Evolutionary conservation across 2,113 vertebrate species (phyloP).

Genomic region (Struthidea cinerea): DNA sequence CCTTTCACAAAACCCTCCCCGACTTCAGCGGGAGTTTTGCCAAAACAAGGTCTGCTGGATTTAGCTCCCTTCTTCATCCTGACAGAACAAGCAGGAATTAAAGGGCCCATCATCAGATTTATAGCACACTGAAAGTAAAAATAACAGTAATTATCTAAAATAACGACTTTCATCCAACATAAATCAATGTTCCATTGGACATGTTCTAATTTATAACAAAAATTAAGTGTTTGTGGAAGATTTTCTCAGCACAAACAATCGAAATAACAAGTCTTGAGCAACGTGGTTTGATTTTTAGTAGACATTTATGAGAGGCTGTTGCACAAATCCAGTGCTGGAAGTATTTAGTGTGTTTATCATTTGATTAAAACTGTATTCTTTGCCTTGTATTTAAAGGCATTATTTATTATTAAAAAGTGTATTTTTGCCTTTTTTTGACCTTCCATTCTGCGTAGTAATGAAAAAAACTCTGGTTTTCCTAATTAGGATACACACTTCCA

Average conservation of each 20-base stretch:
- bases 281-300: background rate
- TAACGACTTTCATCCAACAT: background rate
- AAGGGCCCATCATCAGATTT: constrained; percentile 32
- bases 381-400: background rate
- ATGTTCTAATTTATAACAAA: background rate
- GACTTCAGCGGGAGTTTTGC: constrained; percentile 48
- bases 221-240: background rate
- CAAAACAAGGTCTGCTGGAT: constrained; percentile 48
- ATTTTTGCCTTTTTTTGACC: background rate
- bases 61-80: constrained; percentile 31
- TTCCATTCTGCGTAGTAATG: background rate
- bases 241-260: background rate
- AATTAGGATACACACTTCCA: background rate
- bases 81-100: constrained; percentile 27
- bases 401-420: background rate
- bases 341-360: background rate
- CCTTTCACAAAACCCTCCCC: background rate
- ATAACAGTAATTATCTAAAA: background rate
- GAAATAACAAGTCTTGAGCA: background rate
- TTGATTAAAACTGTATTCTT: background rate
- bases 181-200: background rate
- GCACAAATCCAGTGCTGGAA: background rate
- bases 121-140: background rate
- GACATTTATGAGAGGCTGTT: background rate
- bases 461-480: background rate